Evolutionary conservation across 2,888 invertebrate genomes (phyloP).

Genomic region (Abscondita cerata): DNA sequence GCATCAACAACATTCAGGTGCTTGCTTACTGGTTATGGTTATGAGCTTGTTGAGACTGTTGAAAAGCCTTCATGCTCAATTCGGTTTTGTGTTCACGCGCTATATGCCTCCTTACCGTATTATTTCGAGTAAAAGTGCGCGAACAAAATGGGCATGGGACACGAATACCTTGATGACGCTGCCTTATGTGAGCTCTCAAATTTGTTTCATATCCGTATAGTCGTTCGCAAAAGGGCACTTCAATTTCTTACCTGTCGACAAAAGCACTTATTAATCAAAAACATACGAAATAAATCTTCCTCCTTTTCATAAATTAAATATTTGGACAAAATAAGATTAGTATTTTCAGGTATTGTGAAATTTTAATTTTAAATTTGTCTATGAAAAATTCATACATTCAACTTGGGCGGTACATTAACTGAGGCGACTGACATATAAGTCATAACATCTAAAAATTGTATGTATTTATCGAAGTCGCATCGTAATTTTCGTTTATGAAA

Average conservation of each 20-base stretch:
- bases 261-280: constrained; percentile 17
- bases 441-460: too few species aligned
- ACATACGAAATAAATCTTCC: too few species aligned
- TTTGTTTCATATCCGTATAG: constrained; percentile 94
- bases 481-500: too few species aligned
- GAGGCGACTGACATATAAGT: too few species aligned
- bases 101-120: constrained; percentile 89
- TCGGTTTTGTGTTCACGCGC: constrained; percentile 87
- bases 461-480: too few species aligned
- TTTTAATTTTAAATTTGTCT: too few species aligned
- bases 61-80: constrained; percentile 70
- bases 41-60: constrained; percentile 63
- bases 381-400: too few species aligned
- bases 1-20: constrained; percentile 40
- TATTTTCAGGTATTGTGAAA: too few species aligned
- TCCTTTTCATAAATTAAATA: too few species aligned
- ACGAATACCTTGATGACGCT: constrained; percentile 90
- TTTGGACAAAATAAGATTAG: too few species aligned
- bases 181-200: constrained; percentile 87
- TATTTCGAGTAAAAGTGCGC: constrained; percentile 90
- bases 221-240: constrained; percentile 94
- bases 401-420: too few species aligned
- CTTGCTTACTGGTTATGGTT: constrained; percentile 68
- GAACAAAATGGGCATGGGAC: constrained; percentile 91
- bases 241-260: constrained; percentile 81